Base-by-base conservation (phyloP, 30 jellyfish, hydroid and myxozoan species). In the Turritopsis dohrnii region DNA sequence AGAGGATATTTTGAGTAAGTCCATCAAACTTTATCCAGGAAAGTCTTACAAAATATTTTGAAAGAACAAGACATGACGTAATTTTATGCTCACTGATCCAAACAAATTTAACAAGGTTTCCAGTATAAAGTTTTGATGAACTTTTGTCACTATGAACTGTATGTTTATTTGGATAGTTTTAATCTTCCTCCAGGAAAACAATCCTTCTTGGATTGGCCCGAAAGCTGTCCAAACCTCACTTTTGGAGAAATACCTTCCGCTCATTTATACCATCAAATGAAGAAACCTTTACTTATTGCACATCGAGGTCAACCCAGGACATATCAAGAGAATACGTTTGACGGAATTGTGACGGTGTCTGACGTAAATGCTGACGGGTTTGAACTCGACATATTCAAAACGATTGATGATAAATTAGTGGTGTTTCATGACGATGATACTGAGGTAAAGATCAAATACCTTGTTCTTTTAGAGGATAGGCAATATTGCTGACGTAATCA, bases 391-490 rank as follows among this genome's bases (percentile, higher is more conserved):
- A 88, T 84, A 5, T 91, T 60, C 71, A 29, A 81, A 52, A 91
- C 97, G 1, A 81, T 87, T 29, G 84, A 82, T 81, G 87, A 81
- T 29, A 84, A 91, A 52, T 88, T 91, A 19, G 96, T 91, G 25
- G 88, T 86, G 41, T 91, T 91, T 83, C 97, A 91, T 76, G 96
- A 91, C 77, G 96, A 91, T 79, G 87, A 91, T 30, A 86, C 95
- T 17, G 54, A 27, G 91, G 97, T 85, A 84, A 41, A 25, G 28
- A 0, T 13, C 21, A 8, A 27, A 27, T 29, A 41, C n/a, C n/a
- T n/a, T n/a, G n/a, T n/a, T n/a, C n/a, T n/a, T n/a, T n/a, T n/a
- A n/a, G n/a, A n/a, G n/a, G n/a, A n/a, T n/a, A n/a, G n/a, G n/a
- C n/a, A n/a, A n/a, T n/a, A n/a, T n/a, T n/a, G n/a, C n/a, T n/a